phyloP scores from a whole-genome alignment of 92 coral and sea anemone genomes.

The Paragorgia papillata region DNA sequence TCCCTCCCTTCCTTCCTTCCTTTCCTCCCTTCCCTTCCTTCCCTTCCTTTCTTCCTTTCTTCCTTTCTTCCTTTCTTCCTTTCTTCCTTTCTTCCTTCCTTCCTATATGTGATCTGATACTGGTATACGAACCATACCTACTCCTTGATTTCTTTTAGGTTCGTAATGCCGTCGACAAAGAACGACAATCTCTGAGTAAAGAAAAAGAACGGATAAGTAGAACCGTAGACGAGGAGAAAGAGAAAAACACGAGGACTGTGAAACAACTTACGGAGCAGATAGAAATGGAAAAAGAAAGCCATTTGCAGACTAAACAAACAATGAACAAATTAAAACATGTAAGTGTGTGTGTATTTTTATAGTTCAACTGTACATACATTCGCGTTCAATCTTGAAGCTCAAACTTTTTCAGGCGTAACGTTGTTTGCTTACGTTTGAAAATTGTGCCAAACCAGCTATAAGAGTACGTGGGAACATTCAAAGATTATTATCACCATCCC shows the following conservation, averaged over 20 bases:
- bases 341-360: background rate
- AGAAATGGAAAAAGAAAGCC: slow-evolving; percentile 75
- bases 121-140: background rate
- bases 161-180: slow-evolving; percentile 90
- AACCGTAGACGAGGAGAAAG: slow-evolving; percentile 72
- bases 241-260: slow-evolving; percentile 69
- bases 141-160: slow-evolving; percentile 52
- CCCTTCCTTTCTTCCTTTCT: no score
- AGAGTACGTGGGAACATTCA: no score
- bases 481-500: no score
- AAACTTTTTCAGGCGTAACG: no score
- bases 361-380: no score
- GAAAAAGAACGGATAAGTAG: slow-evolving; percentile 76
- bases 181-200: slow-evolving; percentile 75
- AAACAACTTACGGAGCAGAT: slow-evolving; percentile 75
- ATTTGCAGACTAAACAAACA: slow-evolving; percentile 72
- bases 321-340: slow-evolving; percentile 86
- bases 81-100: no score
- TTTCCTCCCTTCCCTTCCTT: no score
- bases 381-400: no score
- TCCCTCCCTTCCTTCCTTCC: no score
- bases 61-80: no score
- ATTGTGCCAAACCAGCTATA: no score
- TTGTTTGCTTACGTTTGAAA: no score
- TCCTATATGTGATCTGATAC: background rate